phyloP scores from a whole-genome alignment of 2,113 vertebrate species.

The Genyomyrus donnyi region DNA sequence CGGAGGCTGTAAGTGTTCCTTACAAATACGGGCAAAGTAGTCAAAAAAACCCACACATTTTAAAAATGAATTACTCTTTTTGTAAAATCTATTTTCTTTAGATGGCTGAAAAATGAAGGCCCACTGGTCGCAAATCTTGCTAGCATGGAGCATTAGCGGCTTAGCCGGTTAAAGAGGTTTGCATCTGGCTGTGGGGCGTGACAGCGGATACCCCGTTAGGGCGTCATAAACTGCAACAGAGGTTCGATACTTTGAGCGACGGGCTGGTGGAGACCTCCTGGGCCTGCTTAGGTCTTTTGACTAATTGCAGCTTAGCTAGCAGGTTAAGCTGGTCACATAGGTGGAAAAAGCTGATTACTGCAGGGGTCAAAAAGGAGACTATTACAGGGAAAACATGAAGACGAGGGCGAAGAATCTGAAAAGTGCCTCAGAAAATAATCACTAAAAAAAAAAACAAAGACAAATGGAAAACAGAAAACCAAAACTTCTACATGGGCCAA shows the following conservation, averaged over 20 bases:
- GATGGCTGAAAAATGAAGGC: neutral
- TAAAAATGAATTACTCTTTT: neutral
- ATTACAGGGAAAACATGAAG: neutral
- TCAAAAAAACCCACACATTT: neutral
- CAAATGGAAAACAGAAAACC: neutral
- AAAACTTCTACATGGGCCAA: neutral
- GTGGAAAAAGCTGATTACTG: neutral
- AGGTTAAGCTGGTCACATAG: neutral
- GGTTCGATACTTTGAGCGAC: neutral
- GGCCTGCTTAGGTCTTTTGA: neutral
- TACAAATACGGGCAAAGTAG: neutral
- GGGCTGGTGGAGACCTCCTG: neutral
- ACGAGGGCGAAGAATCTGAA: neutral
- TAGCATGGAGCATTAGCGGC: neutral
- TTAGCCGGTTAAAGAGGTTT: neutral
- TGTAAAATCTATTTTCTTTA: neutral
- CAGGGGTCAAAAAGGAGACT: neutral
- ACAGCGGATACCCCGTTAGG: neutral
- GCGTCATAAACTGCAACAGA: neutral
- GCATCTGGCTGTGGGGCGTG: neutral
- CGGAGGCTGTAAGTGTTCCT: neutral
- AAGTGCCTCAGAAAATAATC: neutral
- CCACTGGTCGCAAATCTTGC: neutral
- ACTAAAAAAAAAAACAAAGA: neutral
- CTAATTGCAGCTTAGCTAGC: neutral